A percentile compares a stretch with the other conserved stretches of the same genome.
These are phyloP conservation scores for Manduca sexta DNA, from an alignment of 1,140 invertebrate species.

Conservation along the genomic window DNA sequence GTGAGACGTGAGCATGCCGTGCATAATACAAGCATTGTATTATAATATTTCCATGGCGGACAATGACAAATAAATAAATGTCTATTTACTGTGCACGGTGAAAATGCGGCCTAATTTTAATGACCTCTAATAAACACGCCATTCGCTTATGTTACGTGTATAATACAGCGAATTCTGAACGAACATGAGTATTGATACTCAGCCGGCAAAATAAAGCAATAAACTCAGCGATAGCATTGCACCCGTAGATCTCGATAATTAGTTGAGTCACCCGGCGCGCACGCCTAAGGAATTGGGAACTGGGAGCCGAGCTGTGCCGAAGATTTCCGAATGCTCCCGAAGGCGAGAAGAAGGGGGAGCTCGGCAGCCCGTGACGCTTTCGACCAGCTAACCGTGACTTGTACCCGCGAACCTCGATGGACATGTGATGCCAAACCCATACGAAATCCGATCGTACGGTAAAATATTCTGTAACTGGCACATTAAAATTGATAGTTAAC, in stretches of 20 bases:
- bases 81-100: not conserved
- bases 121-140: too few relatives aligned
- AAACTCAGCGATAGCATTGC: slow-evolving; percentile 36
- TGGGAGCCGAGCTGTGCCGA: slow-evolving; percentile 34
- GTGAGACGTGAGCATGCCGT: not conserved
- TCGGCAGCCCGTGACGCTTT: slow-evolving; percentile 47
- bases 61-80: slow-evolving; percentile 11
- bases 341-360: slow-evolving; percentile 35
- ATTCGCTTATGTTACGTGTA: too few relatives aligned
- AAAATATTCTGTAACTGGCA: too few relatives aligned
- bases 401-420: slow-evolving; percentile 34
- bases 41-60: slow-evolving; percentile 8
- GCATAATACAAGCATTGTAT: slow-evolving; percentile 10
- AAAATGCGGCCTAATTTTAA: too few relatives aligned
- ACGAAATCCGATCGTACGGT: slow-evolving; percentile 18
- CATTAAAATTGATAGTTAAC: too few relatives aligned
- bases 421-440: slow-evolving; percentile 34
- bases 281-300: slow-evolving; percentile 44
- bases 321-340: slow-evolving; percentile 44
- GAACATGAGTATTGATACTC: too few relatives aligned
- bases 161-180: too few relatives aligned
- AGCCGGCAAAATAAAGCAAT: slow-evolving; percentile 24
- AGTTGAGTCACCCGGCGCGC: slow-evolving; percentile 43
- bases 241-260: slow-evolving; percentile 50
- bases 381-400: slow-evolving; percentile 41